Percentiles rank a stretch among this genome's conserved stretches.
Evolutionary conservation across 2,888 invertebrate genomes (phyloP).

Genomic region (Temnothorax ravouxi): DNA sequence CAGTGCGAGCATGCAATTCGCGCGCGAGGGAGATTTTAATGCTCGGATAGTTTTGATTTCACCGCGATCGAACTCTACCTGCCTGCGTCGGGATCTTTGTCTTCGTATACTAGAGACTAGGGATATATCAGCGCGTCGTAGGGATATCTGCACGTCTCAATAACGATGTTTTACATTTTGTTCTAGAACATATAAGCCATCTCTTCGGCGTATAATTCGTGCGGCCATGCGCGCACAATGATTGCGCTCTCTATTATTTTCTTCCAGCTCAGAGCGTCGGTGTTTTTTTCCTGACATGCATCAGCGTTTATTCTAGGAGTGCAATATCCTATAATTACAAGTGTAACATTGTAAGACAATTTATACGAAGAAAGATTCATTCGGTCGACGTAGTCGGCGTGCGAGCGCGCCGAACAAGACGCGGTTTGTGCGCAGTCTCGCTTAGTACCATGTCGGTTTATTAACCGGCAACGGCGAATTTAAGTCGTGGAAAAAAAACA

Average conservation of each 20-base stretch:
- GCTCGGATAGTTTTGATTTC: constrained; percentile 28
- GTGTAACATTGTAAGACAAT: constrained; percentile 42
- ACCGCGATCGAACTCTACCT: constrained; percentile 7
- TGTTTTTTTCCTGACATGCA: not conserved
- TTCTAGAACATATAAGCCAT: not conserved
- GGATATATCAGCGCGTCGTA: not conserved
- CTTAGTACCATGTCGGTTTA: constrained; percentile 41
- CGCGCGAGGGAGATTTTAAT: constrained; percentile 33
- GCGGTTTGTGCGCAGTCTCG: constrained; percentile 37
- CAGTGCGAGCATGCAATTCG: constrained; percentile 9
- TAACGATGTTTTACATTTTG: not conserved
- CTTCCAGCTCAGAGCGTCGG: not conserved
- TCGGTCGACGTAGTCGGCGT: constrained; percentile 10
- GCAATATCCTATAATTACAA: constrained; percentile 47
- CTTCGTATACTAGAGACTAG: not conserved
- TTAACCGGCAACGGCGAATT: constrained; percentile 46
- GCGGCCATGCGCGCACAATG: not conserved
- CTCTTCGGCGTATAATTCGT: not conserved
- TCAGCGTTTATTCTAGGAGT: not conserved
- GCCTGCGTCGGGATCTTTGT: not conserved
- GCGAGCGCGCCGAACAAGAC: not conserved
- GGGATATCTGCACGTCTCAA: not conserved
- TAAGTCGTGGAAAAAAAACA: constrained; percentile 45
- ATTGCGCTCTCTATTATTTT: constrained; percentile 17
- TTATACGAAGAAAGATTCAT: constrained; percentile 35